Evolutionary conservation across 2,888 invertebrate genomes (phyloP).

Genomic region (Stenurella melanura): DNA sequence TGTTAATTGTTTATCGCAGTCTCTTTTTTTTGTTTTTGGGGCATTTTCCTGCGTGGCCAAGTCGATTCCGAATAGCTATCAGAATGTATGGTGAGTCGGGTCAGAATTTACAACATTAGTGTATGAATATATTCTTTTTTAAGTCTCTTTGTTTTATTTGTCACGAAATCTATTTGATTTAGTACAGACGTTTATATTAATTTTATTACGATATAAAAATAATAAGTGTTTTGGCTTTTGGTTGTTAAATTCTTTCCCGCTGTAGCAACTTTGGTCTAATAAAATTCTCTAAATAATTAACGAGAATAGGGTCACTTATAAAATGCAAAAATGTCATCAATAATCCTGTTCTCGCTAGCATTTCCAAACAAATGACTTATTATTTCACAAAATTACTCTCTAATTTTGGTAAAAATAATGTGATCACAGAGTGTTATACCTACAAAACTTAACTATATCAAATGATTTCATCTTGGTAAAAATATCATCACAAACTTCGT

Average conservation of each 20-base stretch:
- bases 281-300: constrained; percentile 9
- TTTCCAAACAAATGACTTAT: constrained; percentile 10
- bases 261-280: constrained; percentile 24
- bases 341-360: constrained; percentile 21
- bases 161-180: constrained; percentile 16
- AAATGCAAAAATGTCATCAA: background rate
- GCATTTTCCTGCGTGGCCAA: constrained; percentile 65
- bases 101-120: constrained; percentile 50
- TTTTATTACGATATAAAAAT: constrained; percentile 36
- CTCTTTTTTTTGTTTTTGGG: constrained; percentile 70
- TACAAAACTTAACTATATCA: constrained; percentile 42
- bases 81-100: constrained; percentile 10
- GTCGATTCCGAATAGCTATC: constrained; percentile 27
- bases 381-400: constrained; percentile 14
- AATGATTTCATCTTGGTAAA: constrained; percentile 28
- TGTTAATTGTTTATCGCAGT: constrained; percentile 75
- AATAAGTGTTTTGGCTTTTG: constrained; percentile 23
- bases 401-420: constrained; percentile 42
- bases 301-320: constrained; percentile 27
- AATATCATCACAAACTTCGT: constrained; percentile 14
- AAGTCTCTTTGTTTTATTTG: constrained; percentile 8
- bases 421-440: constrained; percentile 46
- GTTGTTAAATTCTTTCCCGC: constrained; percentile 46
- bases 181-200: constrained; percentile 5
- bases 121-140: background rate